These are phyloP conservation scores for Onthophagus sagittarius DNA, from an alignment of 2,888 invertebrate species.

Conservation along the genomic window DNA sequence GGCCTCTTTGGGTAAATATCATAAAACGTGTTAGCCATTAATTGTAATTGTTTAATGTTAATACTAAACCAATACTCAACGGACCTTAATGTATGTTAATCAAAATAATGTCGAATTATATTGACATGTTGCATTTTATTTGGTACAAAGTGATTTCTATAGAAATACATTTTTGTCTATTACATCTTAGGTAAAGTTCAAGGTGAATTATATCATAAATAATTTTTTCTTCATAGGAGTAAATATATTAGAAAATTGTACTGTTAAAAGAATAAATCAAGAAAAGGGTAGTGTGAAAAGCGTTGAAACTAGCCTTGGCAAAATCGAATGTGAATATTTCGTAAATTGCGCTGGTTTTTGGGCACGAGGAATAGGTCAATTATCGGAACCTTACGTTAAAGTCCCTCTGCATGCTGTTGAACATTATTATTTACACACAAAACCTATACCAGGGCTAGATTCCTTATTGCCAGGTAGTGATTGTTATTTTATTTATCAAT, in stretches of 20 bases:
- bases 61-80: too few relatives aligned
- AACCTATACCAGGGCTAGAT: conserved; percentile 70
- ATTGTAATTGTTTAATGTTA: too few relatives aligned
- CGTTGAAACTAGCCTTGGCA: conserved; percentile 74
- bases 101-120: too few relatives aligned
- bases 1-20: too few relatives aligned
- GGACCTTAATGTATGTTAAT: too few relatives aligned
- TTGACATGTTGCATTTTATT: too few relatives aligned
- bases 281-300: conserved; percentile 64
- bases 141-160: too few relatives aligned
- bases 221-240: conserved; percentile 57
- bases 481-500: neutral
- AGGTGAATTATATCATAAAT: too few relatives aligned
- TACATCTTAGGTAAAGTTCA: too few relatives aligned
- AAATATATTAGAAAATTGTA: conserved; percentile 73
- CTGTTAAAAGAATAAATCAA: conserved; percentile 64
- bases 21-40: too few relatives aligned
- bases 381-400: conserved; percentile 81
- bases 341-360: conserved; percentile 96
- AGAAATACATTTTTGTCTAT: too few relatives aligned
- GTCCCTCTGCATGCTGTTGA: conserved; percentile 89
- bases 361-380: conserved; percentile 85
- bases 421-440: conserved; percentile 89
- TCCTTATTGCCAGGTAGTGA: conserved; percentile 73
- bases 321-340: conserved; percentile 82